Conservation (phyloP, 2,113 vertebrate species). For the Chaetops frenatus region DNA sequence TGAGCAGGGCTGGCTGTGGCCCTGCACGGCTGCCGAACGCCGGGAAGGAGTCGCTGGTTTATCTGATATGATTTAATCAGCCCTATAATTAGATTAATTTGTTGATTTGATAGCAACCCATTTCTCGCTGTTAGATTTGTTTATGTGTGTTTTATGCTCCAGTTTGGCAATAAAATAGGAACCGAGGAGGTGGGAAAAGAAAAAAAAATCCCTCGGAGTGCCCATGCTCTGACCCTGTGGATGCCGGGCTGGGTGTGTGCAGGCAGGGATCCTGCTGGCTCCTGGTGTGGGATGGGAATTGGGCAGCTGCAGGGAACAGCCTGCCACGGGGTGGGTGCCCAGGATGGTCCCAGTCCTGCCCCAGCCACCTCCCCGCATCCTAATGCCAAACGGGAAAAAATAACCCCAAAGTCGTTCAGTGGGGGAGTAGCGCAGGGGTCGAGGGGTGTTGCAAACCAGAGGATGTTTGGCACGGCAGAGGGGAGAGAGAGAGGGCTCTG, state of each 20-base stretch:
- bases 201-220: not conserved
- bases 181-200: slow-evolving; percentile 19
- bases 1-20: not conserved
- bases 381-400: not conserved
- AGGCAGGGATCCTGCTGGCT: not conserved
- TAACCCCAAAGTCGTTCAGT: not conserved
- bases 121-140: slow-evolving; percentile 39
- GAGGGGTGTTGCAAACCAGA: not conserved
- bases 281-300: accelerated
- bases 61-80: slow-evolving; percentile 49
- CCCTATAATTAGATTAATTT: slow-evolving; percentile 65
- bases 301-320: not conserved
- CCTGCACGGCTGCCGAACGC: accelerated
- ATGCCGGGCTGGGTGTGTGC: accelerated
- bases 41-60: not conserved
- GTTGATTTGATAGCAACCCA: slow-evolving; percentile 53
- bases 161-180: slow-evolving; percentile 41
- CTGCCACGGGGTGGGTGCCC: accelerated
- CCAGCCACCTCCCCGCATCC: not conserved
- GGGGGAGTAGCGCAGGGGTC: not conserved
- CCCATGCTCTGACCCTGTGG: accelerated
- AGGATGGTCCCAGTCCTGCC: too few relatives aligned
- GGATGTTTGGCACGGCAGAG: not conserved
- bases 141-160: slow-evolving; percentile 41
- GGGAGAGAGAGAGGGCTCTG: not conserved